Percentiles rank a stretch among this genome's conserved stretches.
Conservation (phyloP, 2,888 invertebrate genomes). For the Brassicogethes aeneus region DNA sequence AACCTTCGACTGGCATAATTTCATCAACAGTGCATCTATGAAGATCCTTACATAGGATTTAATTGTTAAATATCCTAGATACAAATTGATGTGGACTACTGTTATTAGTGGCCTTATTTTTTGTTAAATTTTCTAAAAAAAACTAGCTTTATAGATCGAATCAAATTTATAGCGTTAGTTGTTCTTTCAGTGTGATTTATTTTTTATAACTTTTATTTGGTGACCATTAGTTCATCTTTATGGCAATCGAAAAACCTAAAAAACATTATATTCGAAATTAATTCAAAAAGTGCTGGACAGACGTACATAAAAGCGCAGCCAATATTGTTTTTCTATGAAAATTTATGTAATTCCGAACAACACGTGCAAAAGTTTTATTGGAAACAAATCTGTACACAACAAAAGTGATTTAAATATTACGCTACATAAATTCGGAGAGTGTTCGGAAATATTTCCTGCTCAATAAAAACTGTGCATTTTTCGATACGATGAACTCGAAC, state of each 20-base stretch:
- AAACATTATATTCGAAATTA: not conserved
- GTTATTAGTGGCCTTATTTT: too few species aligned
- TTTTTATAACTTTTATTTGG: not conserved
- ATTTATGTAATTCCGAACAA: conserved; percentile 3
- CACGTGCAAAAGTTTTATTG: conserved; percentile 2
- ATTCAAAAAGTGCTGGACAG: not conserved
- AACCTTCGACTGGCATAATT: too few species aligned
- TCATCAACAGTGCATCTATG: too few species aligned
- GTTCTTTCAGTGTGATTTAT: not conserved
- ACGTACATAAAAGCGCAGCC: conserved; percentile 1
- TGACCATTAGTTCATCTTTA: not conserved
- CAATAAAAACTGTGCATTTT: conserved; percentile 22
- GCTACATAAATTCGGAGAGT: conserved; percentile 24
- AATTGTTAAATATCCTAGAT: too few species aligned
- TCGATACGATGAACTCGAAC: conserved; percentile 21
- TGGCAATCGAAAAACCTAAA: not conserved
- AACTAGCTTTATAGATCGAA: too few species aligned
- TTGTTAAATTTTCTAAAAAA: too few species aligned
- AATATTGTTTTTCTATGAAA: conserved; percentile 3
- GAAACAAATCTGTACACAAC: conserved; percentile 5
- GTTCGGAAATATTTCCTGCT: conserved; percentile 25
- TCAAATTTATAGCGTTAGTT: too few species aligned
- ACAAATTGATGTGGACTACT: too few species aligned
- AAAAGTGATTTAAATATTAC: conserved; percentile 24
- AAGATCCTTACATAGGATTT: too few species aligned